A percentile compares a stretch with the other conserved stretches of the same genome.
Conservation (phyloP, 1,140 invertebrate genomes). For the Lucilia cuprina region DNA sequence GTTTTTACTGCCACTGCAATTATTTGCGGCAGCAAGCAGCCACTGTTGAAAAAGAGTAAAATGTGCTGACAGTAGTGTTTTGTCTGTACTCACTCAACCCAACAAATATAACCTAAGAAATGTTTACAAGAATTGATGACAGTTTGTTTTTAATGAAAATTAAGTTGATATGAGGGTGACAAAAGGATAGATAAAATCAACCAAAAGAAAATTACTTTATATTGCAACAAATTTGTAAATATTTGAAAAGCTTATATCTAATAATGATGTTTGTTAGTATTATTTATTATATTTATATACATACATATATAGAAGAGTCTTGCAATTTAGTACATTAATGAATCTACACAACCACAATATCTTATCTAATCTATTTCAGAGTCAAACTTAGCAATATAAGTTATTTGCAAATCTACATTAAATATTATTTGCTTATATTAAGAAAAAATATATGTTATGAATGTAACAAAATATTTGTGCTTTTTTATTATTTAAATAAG, state of each 20-base stretch:
- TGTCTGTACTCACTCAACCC: neutral
- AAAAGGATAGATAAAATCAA: neutral
- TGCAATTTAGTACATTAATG: no score
- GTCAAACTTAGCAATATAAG: no score
- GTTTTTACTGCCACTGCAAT: neutral
- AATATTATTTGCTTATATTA: no score
- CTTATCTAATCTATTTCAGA: no score
- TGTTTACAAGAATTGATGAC: slow-evolving; percentile 7
- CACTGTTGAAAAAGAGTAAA: slow-evolving; percentile 7
- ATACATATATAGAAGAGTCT: no score
- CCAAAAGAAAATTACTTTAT: neutral
- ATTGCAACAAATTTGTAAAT: neutral
- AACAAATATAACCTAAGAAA: neutral
- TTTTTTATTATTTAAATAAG: no score
- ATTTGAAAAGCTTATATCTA: neutral
- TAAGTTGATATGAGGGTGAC: neutral
- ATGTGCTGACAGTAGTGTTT: slow-evolving; percentile 14
- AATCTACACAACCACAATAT: no score
- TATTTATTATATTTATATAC: no score
- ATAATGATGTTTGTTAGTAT: neutral
- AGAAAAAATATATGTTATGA: no score
- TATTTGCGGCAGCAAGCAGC: neutral
- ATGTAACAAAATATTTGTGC: no score
- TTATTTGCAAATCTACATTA: no score
- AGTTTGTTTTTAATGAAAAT: slow-evolving; percentile 12